Base-by-base conservation (phyloP, 2,888 invertebrate genomes). In the Chrysolina americana region DNA sequence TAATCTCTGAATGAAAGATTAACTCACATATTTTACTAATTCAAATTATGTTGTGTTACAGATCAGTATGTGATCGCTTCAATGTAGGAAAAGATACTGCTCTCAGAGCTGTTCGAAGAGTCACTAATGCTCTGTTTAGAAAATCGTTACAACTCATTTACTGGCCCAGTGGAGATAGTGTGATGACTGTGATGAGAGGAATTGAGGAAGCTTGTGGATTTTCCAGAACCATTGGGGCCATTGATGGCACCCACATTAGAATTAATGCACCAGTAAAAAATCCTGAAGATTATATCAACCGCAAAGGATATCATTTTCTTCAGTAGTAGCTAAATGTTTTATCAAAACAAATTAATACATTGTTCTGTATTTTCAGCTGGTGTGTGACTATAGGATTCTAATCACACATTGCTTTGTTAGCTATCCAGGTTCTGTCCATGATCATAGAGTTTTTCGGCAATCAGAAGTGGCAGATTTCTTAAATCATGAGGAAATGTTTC, bases 251-350 rank as follows among this genome's bases (percentile, higher is more conserved):
- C 3, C 64, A 64, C 21, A 64, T 64, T 64, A 47, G 41, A 19
- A 66, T 48, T 17, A 48, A 48, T 66, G 65, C 48, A 2, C 65
- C 65, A 66, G 47, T 47, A 66, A 0, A 66, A 1, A 66, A 28
- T 66, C 62, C 65, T 21, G 65, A 15, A 48, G 65, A 66, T 48
- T 28, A 66, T 23, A 28, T 66, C 28, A 66, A 66, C 23, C 65
- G 48, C 1, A 66, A 66, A 66, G 48, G 65, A 28, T 28, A 3
- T 28, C 28, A 28, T 28, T 28, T 3, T 28, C 5, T 28, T 28
- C 2, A 28, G 28, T 28, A 28, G 28, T 28, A 28, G 28, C 28
- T 28, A 28, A 28, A 28, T 28, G 28, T 28, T 3, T 28, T 2
- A 28, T 28, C 28, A 28, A 28, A 28, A 28, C 28, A 28, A 28